phyloP scores from a whole-genome alignment of 2,797 vertebrate species.

The Oceanodroma leucorhoa region DNA sequence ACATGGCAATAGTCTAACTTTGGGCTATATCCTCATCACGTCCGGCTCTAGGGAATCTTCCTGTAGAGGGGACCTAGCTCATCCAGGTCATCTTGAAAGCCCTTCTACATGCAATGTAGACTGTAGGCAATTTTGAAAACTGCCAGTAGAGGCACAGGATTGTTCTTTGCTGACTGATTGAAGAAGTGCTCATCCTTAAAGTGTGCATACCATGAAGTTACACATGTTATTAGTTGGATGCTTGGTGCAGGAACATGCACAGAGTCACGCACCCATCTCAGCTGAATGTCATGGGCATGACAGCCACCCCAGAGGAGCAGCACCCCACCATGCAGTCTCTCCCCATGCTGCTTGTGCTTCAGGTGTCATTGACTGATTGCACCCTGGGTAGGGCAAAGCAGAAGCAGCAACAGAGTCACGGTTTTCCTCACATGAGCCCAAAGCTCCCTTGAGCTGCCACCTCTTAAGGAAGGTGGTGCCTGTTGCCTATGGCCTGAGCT shows the following conservation, averaged over 20 bases:
- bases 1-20: background rate
- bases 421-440: background rate
- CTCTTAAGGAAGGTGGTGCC: background rate
- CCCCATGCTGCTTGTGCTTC: background rate
- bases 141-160: background rate
- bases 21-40: background rate
- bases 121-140: background rate
- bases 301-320: accelerated
- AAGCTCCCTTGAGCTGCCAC: background rate
- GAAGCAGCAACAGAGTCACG: background rate
- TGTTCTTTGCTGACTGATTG: background rate
- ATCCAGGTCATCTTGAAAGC: background rate
- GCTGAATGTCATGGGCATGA: background rate
- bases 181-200: background rate
- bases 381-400: background rate
- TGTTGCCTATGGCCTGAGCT: background rate
- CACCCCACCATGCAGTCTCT: background rate
- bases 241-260: background rate
- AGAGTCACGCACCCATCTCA: background rate
- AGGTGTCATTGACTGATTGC: background rate
- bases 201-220: background rate
- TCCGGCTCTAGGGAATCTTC: background rate
- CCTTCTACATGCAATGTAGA: background rate
- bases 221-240: background rate
- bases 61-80: background rate